These are phyloP conservation scores for Yponomeuta plumbellus DNA, from an alignment of 2,888 invertebrate species.

Conservation along the genomic window DNA sequence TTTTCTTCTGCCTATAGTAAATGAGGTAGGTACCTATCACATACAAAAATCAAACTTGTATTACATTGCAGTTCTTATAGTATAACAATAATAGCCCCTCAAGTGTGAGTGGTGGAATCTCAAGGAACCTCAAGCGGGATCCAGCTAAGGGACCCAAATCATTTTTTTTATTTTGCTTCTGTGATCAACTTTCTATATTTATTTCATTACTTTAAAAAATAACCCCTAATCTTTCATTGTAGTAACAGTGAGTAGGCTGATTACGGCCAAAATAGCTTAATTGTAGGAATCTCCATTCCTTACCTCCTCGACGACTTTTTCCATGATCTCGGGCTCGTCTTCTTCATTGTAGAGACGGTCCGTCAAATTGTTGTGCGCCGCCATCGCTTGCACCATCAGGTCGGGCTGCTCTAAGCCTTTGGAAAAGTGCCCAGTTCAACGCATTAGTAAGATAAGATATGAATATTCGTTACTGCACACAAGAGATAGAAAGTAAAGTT, in stretches of 20 bases:
- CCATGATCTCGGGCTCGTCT: conserved; percentile 38
- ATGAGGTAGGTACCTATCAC: background rate
- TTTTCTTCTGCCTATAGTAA: background rate
- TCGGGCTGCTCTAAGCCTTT: conserved; percentile 54
- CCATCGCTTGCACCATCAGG: conserved; percentile 62
- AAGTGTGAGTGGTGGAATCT: no score
- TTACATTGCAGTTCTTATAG: no score
- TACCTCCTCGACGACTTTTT: conserved; percentile 54
- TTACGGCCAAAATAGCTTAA: background rate
- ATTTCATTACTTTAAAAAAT: background rate
- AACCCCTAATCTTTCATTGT: no score
- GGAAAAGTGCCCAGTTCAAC: background rate
- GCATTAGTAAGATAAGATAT: no score
- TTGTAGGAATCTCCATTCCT: conserved; percentile 23
- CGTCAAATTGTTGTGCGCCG: conserved; percentile 61
- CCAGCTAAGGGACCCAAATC: no score
- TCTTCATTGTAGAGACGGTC: conserved; percentile 54
- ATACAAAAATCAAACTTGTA: background rate
- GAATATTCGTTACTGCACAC: no score
- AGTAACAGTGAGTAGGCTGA: background rate
- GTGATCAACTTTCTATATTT: background rate
- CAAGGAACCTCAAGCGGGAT: no score
- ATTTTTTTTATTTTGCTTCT: background rate
- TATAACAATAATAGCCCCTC: no score
- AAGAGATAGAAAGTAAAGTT: no score